Percentiles rank a stretch among this genome's conserved stretches.
phyloP scores from a whole-genome alignment of 2,888 invertebrate genomes.

The Cephus pulcher region DNA sequence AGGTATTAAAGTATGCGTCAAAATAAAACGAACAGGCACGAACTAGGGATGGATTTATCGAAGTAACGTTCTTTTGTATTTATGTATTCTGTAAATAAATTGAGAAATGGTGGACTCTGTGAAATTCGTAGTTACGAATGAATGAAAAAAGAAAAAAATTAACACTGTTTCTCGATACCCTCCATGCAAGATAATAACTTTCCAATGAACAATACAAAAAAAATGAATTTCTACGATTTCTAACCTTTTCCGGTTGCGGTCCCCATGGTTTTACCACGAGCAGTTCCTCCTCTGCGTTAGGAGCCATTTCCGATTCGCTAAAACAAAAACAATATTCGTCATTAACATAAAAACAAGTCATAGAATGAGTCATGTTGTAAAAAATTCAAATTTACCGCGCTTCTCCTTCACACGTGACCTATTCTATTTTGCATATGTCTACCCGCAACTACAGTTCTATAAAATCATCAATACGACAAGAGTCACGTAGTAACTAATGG shows the following conservation, averaged over 20 bases:
- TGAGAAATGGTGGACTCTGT: not conserved
- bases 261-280: conserved; percentile 59
- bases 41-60: too few relatives aligned
- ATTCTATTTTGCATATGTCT: not conserved
- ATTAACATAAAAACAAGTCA: not conserved
- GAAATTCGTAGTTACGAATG: not conserved
- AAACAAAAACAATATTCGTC: conserved; percentile 32
- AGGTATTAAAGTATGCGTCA: not conserved
- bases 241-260: conserved; percentile 61
- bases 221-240: conserved; percentile 1
- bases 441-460: not conserved
- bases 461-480: not conserved
- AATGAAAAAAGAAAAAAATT: not conserved
- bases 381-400: not conserved
- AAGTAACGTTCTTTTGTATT: not conserved
- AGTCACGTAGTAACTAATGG: not conserved
- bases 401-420: not conserved
- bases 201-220: not conserved
- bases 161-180: not conserved
- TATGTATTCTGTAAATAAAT: not conserved
- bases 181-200: not conserved
- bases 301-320: conserved; percentile 65
- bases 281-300: conserved; percentile 64
- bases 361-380: not conserved
- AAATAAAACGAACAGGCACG: not conserved